Evolutionary conservation across 2,113 vertebrate genomes (phyloP).

Genomic region (Nansenia antarctica): DNA sequence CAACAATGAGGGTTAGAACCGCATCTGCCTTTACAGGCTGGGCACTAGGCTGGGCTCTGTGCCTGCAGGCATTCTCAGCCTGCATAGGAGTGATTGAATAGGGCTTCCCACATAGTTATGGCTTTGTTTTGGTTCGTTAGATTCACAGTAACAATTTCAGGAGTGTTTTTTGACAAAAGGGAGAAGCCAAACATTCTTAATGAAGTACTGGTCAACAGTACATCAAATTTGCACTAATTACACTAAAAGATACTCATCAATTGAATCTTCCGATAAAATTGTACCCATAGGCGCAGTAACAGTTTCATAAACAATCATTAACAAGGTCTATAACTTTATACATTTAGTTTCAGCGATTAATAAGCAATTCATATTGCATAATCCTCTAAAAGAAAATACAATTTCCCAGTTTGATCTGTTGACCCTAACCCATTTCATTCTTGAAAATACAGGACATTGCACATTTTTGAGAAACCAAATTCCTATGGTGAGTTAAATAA

Average conservation of each 20-base stretch:
- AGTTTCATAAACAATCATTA: constrained; percentile 18
- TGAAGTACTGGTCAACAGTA: constrained; percentile 60
- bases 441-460: not conserved
- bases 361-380: not conserved
- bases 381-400: not conserved
- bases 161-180: not conserved
- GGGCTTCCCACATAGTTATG: constrained; percentile 17
- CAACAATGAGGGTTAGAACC: constrained; percentile 26
- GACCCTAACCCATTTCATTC: not conserved
- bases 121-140: not conserved
- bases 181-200: constrained; percentile 16
- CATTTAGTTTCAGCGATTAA: not conserved
- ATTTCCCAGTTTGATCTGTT: not conserved
- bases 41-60: no score
- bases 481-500: constrained; percentile 25
- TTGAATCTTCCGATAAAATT: not conserved
- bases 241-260: not conserved
- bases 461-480: not conserved
- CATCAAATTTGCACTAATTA: not conserved
- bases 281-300: not conserved
- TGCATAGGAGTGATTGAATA: no score
- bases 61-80: constrained; percentile 13
- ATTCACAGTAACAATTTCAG: not conserved
- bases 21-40: no score
- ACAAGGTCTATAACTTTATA: not conserved